phyloP scores from a whole-genome alignment of 2,888 invertebrate species.

The Eupithecia abbreviata region DNA sequence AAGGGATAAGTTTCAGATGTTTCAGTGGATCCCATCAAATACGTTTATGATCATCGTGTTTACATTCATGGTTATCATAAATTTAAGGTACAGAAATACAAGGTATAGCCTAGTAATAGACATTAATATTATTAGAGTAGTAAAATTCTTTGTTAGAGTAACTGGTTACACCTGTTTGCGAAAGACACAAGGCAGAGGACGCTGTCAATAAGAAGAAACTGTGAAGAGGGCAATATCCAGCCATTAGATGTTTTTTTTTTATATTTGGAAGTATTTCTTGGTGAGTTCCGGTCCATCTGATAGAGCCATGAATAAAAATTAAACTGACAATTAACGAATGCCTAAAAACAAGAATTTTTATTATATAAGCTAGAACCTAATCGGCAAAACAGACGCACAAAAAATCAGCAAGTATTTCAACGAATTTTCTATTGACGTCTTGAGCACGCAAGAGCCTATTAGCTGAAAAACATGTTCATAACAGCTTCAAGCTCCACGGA shows the following conservation, averaged over 20 bases:
- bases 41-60: slow-evolving; percentile 11
- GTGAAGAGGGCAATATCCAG: too few species aligned
- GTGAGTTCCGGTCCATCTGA: background rate
- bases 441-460: background rate
- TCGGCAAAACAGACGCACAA: background rate
- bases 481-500: slow-evolving; percentile 7
- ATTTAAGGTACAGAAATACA: background rate
- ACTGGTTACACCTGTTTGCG: background rate
- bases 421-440: background rate
- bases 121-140: background rate
- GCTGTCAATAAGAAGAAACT: too few species aligned
- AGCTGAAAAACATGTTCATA: slow-evolving; percentile 1
- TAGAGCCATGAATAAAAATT: background rate
- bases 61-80: slow-evolving; percentile 12
- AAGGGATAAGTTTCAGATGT: slow-evolving; percentile 25
- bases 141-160: background rate
- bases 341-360: background rate
- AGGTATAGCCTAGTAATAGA: background rate
- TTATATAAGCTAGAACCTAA: background rate
- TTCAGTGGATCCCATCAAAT: slow-evolving; percentile 28
- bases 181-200: background rate
- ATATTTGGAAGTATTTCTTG: background rate
- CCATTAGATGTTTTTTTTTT: too few species aligned
- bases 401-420: background rate
- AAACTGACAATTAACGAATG: background rate